These are phyloP conservation scores for Pedionomus torquatus DNA, from an alignment of 2,113 vertebrate genomes.

Conservation along the genomic window DNA sequence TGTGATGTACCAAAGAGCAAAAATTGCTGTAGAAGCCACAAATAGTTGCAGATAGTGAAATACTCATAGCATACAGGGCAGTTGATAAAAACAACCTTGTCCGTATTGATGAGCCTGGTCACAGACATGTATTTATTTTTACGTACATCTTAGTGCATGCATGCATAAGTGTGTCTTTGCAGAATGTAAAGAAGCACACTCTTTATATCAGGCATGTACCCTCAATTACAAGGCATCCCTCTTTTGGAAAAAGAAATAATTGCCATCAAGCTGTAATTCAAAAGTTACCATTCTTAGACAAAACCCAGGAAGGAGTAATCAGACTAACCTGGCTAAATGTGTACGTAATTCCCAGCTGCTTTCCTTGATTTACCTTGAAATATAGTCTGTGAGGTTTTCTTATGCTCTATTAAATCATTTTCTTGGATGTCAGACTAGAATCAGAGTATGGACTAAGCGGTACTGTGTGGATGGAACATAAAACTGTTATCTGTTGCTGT, in stretches of 20 bases:
- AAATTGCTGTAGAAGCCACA: not conserved
- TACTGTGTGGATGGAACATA: accelerated
- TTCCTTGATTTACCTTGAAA: not conserved
- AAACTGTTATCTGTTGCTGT: not conserved
- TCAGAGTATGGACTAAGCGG: not conserved
- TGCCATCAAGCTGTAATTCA: not conserved
- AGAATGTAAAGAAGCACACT: not conserved
- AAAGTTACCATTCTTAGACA: not conserved
- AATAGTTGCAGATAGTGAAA: not conserved
- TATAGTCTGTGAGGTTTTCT: not conserved
- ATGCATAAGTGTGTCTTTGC: not conserved
- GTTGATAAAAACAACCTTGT: not conserved
- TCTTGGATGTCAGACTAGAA: not conserved
- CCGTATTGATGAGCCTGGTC: not conserved
- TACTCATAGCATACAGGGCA: not conserved
- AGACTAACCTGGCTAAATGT: not conserved
- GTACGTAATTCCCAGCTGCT: not conserved
- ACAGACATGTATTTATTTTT: not conserved
- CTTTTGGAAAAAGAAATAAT: not conserved
- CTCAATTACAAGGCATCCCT: not conserved
- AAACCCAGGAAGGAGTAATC: not conserved
- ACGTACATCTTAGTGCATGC: not conserved
- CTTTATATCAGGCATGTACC: not conserved
- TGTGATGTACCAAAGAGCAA: not conserved
- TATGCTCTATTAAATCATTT: not conserved